Evolutionary conservation across 1,140 invertebrate species (phyloP).

Genomic region (Phthorimaea operculella): DNA sequence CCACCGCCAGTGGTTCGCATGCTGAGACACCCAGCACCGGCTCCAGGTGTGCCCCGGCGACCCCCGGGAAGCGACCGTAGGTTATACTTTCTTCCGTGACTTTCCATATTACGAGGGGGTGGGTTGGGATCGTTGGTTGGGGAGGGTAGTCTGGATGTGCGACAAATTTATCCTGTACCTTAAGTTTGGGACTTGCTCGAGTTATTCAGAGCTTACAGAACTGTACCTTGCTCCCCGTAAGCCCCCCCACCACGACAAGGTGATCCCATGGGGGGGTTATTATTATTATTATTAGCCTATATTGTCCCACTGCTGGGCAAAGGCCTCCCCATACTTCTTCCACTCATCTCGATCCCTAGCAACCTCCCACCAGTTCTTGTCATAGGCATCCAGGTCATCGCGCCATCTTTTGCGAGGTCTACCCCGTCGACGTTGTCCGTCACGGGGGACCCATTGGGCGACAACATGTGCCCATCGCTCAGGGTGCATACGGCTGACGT

Average conservation of each 20-base stretch:
- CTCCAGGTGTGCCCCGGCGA: constrained; percentile 11
- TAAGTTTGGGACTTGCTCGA: background rate
- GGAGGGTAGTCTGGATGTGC: background rate
- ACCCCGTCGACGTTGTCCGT: no score
- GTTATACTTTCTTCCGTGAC: constrained; percentile 2
- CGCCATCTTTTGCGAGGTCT: no score
- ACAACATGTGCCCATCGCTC: no score
- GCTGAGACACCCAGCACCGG: constrained; percentile 7
- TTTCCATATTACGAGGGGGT: background rate
- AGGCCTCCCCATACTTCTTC: no score
- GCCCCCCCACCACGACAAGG: constrained; percentile 6
- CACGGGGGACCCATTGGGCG: no score
- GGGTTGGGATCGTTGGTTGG: constrained; percentile 3
- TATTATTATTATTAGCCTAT: constrained; percentile 7
- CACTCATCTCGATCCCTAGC: no score
- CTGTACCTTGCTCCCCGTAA: background rate
- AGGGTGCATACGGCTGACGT: no score
- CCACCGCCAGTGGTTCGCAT: constrained; percentile 3
- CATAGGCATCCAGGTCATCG: no score
- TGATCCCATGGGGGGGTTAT: constrained; percentile 4
- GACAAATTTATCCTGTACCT: background rate
- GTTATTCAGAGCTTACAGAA: background rate
- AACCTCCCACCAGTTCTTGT: no score
- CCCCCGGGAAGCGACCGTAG: constrained; percentile 10
- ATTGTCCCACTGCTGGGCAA: no score